Evolutionary conservation across 2,888 invertebrate genomes (phyloP), one percentile per base, ranked within the genome.

Genomic region (Drosophila maculinotata): DNA sequence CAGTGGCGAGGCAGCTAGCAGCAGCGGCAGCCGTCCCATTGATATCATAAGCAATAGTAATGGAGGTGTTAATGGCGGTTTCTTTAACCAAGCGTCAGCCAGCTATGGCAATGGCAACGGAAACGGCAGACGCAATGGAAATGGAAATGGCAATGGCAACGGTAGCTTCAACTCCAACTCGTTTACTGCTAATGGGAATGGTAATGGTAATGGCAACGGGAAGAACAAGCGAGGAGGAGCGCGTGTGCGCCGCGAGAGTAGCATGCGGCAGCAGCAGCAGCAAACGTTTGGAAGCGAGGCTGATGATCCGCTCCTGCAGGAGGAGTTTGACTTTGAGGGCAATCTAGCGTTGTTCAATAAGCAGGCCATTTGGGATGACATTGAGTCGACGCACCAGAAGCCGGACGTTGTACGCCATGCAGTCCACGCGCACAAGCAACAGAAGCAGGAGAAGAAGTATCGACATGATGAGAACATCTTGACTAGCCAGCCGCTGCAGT

Each of bases 241-340:
- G 49, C 88, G 90, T 14, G 71, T 89, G 41, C 87, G 90, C 6
- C 79, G 90, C 0, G 90, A 91, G 41, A 89, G 84, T 17, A 89
- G 89, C 59, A 74, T 89, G 26, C 88, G 89, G 14, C 85, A 90
- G 39, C 80, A 76, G 52, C 84, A 88, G 54, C 90, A 86, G 67
- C 86, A 84, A 41, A 91, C 92, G 0, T 92, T 92, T 75, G 89
- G 90, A 17, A 89, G 90, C 14, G 90, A 91, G 1, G 84, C 90
- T 1, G 92, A 92, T 63, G 92, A 92, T 81, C 90, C 91, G 0
- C 66, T 87, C 2, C 75, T 91, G 56, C 87, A 89, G 42, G 90
- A 95, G 89, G 98, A 98, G 85, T 98, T 98, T 92, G 98, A 98
- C 93, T 98, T 98, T 93, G 98, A 98, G 90, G 97, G 97, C 72